Evolutionary conservation across 2,888 invertebrate genomes (phyloP).

Genomic region (Litoditis marina): DNA sequence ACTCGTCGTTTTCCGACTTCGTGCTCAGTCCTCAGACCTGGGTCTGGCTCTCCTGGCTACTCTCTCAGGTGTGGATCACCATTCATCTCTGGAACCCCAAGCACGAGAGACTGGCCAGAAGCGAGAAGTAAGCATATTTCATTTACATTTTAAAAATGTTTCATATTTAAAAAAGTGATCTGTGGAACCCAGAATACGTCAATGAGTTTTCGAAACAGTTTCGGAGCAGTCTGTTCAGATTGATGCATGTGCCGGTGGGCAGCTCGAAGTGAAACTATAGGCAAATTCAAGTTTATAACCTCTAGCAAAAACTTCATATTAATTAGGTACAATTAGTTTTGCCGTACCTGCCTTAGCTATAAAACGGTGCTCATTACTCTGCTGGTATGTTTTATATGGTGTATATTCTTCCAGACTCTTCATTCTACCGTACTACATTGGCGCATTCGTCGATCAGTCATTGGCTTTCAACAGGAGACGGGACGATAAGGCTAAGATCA

Average conservation of each 20-base stretch:
- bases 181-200: not conserved
- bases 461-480: constrained; percentile 84
- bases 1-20: constrained; percentile 31
- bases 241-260: too few relatives aligned
- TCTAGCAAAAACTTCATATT: too few relatives aligned
- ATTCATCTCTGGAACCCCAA: constrained; percentile 96
- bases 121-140: constrained; percentile 69
- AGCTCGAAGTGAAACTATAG: too few relatives aligned
- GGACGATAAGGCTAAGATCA: constrained; percentile 67
- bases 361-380: not conserved
- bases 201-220: not conserved
- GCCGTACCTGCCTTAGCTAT: too few relatives aligned
- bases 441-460: constrained; percentile 87
- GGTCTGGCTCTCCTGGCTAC: constrained; percentile 57
- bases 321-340: too few relatives aligned
- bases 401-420: constrained; percentile 72
- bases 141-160: not conserved
- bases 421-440: constrained; percentile 87
- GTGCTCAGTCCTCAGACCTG: constrained; percentile 51
- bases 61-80: constrained; percentile 84
- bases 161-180: not conserved
- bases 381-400: not conserved
- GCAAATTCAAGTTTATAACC: too few relatives aligned
- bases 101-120: constrained; percentile 90
- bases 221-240: too few relatives aligned